These are phyloP conservation scores for Leptinotarsa rubiginosa DNA, from an alignment of 2,888 invertebrate genomes.

Conservation along the genomic window DNA sequence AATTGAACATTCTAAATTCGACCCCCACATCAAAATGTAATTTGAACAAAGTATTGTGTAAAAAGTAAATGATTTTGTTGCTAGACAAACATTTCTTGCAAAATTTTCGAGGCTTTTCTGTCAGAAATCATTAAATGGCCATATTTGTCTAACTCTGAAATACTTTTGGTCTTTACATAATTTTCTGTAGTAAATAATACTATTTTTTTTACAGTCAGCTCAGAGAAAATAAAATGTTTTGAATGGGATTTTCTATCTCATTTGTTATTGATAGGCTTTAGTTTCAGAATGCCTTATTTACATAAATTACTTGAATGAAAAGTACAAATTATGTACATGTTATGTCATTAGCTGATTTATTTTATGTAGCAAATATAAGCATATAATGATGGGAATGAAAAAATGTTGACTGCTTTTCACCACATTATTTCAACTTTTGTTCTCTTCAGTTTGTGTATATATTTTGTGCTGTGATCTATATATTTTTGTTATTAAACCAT, in stretches of 20 bases:
- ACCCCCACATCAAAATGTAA: not conserved
- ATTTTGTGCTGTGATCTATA: constrained; percentile 53
- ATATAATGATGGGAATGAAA: constrained; percentile 37
- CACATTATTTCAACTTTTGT: constrained; percentile 42
- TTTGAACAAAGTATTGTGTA: not conserved
- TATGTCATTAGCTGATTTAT: constrained; percentile 42
- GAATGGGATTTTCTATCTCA: no score
- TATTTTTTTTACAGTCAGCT: not conserved
- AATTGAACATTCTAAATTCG: not conserved
- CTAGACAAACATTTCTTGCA: not conserved
- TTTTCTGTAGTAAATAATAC: not conserved
- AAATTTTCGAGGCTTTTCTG: not conserved
- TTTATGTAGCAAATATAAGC: constrained; percentile 43
- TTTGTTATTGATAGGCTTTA: no score
- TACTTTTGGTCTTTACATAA: not conserved
- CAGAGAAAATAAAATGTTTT: not conserved
- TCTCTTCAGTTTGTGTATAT: constrained; percentile 45
- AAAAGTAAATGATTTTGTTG: not conserved
- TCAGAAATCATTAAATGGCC: not conserved
- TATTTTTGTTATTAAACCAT: constrained; percentile 42
- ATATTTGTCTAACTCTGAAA: no score
- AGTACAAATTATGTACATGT: constrained; percentile 48
- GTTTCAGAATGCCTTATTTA: not conserved
- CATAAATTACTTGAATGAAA: not conserved
- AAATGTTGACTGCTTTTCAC: constrained; percentile 37